Conservation (phyloP, 2,113 vertebrate genomes). For the Leptobrachium ailaonicum region DNA sequence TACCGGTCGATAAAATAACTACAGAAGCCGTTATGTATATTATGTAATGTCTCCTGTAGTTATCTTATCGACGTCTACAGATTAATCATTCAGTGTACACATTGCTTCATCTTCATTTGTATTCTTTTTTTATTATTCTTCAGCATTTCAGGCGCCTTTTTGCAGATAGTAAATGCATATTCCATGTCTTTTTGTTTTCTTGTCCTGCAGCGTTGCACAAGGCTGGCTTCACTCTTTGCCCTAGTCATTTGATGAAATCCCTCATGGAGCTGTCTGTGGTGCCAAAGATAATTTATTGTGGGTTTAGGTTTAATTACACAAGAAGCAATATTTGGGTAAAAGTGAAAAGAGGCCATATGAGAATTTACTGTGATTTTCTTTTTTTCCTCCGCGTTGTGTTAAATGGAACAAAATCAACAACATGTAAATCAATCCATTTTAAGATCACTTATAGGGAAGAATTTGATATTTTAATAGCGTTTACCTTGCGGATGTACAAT, state of each 20-base stretch:
- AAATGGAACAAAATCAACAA: too few species aligned
- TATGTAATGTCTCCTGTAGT: too few species aligned
- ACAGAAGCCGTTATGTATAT: too few species aligned
- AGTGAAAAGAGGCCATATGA: conserved; percentile 11
- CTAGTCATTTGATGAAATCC: conserved; percentile 9
- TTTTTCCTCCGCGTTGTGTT: too few species aligned
- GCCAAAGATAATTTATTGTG: neutral
- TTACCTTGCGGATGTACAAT: too few species aligned
- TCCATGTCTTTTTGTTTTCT: neutral
- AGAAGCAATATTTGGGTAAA: neutral
- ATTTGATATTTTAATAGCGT: too few species aligned
- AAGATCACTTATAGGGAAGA: too few species aligned
- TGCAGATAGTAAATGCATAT: neutral
- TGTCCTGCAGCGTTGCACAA: neutral
- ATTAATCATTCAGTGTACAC: neutral
- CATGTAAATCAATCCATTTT: too few species aligned
- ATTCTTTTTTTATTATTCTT: neutral
- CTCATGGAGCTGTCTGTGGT: accelerated
- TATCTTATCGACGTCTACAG: too few species aligned
- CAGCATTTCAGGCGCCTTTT: too few species aligned
- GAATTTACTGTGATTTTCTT: neutral
- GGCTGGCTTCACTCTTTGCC: conserved; percentile 47
- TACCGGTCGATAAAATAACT: too few species aligned
- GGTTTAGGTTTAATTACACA: accelerated
- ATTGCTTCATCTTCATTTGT: neutral